phyloP scores from a whole-genome alignment of 2,113 vertebrate genomes.

The Ptilorrhoa leucosticta region DNA sequence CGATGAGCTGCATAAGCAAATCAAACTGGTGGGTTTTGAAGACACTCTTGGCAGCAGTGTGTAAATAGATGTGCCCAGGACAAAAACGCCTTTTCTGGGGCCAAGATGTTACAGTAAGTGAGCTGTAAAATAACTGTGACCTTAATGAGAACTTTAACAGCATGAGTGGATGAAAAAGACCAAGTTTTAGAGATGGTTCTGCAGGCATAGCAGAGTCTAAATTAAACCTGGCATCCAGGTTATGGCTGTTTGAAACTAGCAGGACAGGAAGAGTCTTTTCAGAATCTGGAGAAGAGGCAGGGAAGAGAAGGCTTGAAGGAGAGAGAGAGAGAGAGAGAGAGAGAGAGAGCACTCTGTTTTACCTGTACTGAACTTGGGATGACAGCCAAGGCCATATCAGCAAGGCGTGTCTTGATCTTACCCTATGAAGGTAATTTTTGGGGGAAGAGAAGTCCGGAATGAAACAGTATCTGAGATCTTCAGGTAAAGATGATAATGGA shows the following conservation, averaged over 20 bases:
- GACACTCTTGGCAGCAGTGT: not conserved
- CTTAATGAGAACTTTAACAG: conserved; percentile 16
- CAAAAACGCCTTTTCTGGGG: not conserved
- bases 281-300: not conserved
- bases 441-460: not conserved
- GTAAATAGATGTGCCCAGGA: not conserved
- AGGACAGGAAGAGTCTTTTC: not conserved
- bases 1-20: not conserved
- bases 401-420: not conserved
- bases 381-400: not conserved
- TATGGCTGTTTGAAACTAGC: not conserved
- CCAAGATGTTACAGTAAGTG: not conserved
- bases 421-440: not conserved
- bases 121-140: not conserved
- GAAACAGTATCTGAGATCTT: not conserved
- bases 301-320: not conserved
- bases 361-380: not conserved
- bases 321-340: accelerated
- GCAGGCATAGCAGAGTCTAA: not conserved
- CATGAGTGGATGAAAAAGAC: not conserved
- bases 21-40: not conserved
- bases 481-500: not conserved
- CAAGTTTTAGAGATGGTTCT: not conserved
- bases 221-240: not conserved
- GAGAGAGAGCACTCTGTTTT: not conserved